Evolutionary conservation across 1,140 invertebrate species (phyloP).

Genomic region (Carcinoscorpius rotundicauda): DNA sequence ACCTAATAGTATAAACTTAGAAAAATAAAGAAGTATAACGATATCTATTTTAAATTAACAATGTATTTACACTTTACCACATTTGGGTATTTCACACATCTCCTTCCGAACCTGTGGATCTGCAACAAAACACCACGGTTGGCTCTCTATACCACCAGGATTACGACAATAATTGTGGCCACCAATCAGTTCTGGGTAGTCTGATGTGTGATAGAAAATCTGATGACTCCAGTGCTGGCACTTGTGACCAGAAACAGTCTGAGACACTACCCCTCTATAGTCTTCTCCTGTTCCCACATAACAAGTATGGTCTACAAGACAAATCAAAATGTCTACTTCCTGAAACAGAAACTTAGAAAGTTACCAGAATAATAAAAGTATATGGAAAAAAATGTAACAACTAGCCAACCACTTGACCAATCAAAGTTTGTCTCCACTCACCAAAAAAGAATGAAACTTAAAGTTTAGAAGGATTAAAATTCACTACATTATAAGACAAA

Average conservation of each 20-base stretch:
- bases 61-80: conserved; percentile 41
- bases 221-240: conserved; percentile 73
- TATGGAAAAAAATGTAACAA: too few species aligned
- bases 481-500: too few species aligned
- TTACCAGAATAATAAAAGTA: too few species aligned
- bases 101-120: conserved; percentile 41
- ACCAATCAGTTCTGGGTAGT: conserved; percentile 57
- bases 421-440: too few species aligned
- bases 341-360: background rate
- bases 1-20: too few species aligned
- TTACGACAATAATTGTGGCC: conserved; percentile 87
- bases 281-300: conserved; percentile 66
- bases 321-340: background rate
- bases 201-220: conserved; percentile 55
- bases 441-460: too few species aligned
- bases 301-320: conserved; percentile 49
- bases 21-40: background rate
- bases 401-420: too few species aligned
- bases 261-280: conserved; percentile 61
- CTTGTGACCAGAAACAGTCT: conserved; percentile 51
- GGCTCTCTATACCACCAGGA: conserved; percentile 56
- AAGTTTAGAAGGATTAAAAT: too few species aligned
- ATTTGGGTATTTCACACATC: conserved; percentile 69
- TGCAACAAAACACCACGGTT: conserved; percentile 76
- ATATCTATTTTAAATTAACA: background rate